Evolutionary conservation across 1,140 invertebrate genomes (phyloP).

Genomic region (Drosophila parabipectinata): DNA sequence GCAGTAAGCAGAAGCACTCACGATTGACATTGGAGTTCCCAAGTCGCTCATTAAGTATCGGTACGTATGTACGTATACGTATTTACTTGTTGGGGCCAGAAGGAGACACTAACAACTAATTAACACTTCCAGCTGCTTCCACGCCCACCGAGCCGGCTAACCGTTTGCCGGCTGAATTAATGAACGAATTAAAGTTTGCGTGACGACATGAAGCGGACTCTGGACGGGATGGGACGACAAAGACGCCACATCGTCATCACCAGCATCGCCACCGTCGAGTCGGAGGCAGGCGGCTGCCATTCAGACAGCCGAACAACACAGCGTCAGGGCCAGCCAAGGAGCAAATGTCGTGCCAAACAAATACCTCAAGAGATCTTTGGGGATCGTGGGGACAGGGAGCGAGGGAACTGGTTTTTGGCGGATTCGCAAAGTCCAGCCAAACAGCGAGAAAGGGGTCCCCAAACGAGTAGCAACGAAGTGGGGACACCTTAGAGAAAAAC

Average conservation of each 20-base stretch:
- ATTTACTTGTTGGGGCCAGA: conserved; percentile 6
- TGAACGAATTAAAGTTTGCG: conserved; percentile 78
- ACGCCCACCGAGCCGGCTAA: conserved; percentile 70
- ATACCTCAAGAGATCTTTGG: conserved; percentile 63
- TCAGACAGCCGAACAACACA: conserved; percentile 18
- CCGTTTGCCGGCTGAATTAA: conserved; percentile 77
- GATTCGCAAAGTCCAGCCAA: conserved; percentile 42
- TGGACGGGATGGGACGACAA: neutral
- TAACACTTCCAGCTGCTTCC: conserved; percentile 79
- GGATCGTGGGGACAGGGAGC: conserved; percentile 27
- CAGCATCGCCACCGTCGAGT: conserved; percentile 41
- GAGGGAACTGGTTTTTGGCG: conserved; percentile 61
- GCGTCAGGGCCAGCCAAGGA: conserved; percentile 39
- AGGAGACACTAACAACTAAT: conserved; percentile 75
- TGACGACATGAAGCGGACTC: conserved; percentile 73
- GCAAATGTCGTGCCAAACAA: conserved; percentile 79
- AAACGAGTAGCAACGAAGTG: conserved; percentile 1
- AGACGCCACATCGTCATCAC: conserved; percentile 39
- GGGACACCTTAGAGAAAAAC: conserved; percentile 7
- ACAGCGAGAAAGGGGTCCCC: conserved; percentile 11
- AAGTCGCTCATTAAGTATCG: conserved; percentile 53
- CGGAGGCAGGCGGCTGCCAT: conserved; percentile 26
- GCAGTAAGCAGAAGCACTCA: conserved; percentile 46
- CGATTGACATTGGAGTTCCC: conserved; percentile 57
- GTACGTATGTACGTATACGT: neutral